Base-by-base conservation (phyloP, 1,140 invertebrate species). In the Trachymyrmex septentrionalis region DNA sequence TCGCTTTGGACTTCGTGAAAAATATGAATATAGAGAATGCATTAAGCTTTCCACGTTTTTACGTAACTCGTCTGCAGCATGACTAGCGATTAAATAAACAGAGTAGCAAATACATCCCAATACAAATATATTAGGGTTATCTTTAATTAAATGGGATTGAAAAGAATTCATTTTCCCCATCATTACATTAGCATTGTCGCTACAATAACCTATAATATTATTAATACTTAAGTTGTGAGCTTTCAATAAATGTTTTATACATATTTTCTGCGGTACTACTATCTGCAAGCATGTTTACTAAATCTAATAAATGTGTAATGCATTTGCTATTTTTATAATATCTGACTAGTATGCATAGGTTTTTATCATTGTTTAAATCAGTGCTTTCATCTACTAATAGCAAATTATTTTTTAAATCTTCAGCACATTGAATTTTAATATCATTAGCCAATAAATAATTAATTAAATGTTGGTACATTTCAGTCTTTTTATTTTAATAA, bases 21-120 rank as follows among this genome's bases (percentile, higher is more conserved):
- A 57, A 57, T 57, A 57, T 57, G n/a, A 21, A 57, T 57, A 57
- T 57, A 21, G 19, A 57, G 55, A 57, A 57, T 57, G 55, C n/a
- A 57, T 57, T 57, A 57, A 57, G n/a, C n/a, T 57, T 19, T 57
- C 55, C 1, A 57, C n/a, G 2, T 57, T 57, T 57, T 57, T 57
- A n/a, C 6, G 19, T 21, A 57, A 57, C 7, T 57, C 55, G 0
- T 57, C n/a, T 21, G 53, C 19, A 57, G 53, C 53, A 57, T 57
- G 55, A 57, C 55, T 57, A 9, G 55, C n/a, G n/a, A 57, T 57
- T 57, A 57, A 10, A 57, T 57, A n/a, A 6, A 7, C 6, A 57
- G n/a, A 57, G n/a, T 57, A n/a, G 1, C 55, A 57, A 57, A 57
- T 57, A 57, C 55, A 57, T n/a, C n/a, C n/a, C 9, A 57, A 57